Evolutionary conservation across 2,888 invertebrate species (phyloP).

Genomic region (Stramonita haemastoma): DNA sequence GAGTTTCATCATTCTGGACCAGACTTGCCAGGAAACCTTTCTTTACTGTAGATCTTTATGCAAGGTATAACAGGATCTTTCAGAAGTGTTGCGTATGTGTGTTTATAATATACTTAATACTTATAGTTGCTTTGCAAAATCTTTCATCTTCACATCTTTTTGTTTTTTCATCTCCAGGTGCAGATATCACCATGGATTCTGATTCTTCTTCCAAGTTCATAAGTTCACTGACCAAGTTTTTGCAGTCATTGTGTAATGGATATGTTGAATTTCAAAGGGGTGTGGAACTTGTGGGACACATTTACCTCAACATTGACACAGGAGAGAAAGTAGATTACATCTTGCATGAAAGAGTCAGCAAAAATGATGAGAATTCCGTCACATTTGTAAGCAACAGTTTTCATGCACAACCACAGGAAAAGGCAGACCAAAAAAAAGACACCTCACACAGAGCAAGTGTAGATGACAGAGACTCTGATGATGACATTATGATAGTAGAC

Average conservation of each 20-base stretch:
- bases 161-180: background rate
- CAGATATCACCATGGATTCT: slow-evolving; percentile 48
- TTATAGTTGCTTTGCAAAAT: background rate
- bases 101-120: background rate
- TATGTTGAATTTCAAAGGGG: slow-evolving; percentile 53
- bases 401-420: slow-evolving; percentile 52
- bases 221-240: slow-evolving; percentile 50
- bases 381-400: slow-evolving; percentile 55
- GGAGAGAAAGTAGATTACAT: slow-evolving; percentile 52
- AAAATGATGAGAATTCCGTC: slow-evolving; percentile 52
- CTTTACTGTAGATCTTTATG: no score
- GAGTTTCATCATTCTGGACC: no score
- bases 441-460: background rate
- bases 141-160: background rate
- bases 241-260: slow-evolving; percentile 54
- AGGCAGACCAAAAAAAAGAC: background rate
- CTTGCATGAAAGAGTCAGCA: slow-evolving; percentile 52
- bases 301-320: slow-evolving; percentile 52
- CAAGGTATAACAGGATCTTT: no score
- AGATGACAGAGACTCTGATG: slow-evolving; percentile 24
- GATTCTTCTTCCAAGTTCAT: slow-evolving; percentile 53
- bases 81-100: no score
- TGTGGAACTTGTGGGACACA: slow-evolving; percentile 51
- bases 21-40: no score
- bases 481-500: slow-evolving; percentile 48